Conservation (phyloP, 2,888 invertebrate genomes). For the Heliothis peltigera region DNA sequence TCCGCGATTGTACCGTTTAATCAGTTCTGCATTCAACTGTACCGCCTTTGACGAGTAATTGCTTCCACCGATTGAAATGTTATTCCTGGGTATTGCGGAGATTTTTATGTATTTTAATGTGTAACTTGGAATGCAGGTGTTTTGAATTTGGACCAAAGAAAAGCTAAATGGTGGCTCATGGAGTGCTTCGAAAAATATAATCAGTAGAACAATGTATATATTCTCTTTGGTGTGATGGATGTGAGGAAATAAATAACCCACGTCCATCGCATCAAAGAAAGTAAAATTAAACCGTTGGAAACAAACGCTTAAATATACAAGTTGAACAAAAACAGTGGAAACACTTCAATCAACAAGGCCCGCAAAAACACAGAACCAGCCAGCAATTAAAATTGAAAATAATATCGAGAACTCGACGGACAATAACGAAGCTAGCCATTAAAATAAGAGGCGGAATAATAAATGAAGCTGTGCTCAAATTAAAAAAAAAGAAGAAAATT, state of each 20-base stretch:
- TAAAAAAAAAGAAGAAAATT: conserved; percentile 71
- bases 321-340: conserved; percentile 67
- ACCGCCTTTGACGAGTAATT: conserved; percentile 89
- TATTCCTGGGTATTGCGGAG: conserved; percentile 62
- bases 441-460: conserved; percentile 88
- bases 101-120: conserved; percentile 49
- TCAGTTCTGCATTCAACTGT: conserved; percentile 86
- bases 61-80: conserved; percentile 87
- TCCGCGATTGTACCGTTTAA: conserved; percentile 85
- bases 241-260: background rate
- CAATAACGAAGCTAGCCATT: conserved; percentile 88
- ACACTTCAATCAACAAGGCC: conserved; percentile 72
- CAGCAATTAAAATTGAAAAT: conserved; percentile 85
- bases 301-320: conserved; percentile 63
- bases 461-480: conserved; percentile 82
- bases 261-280: background rate
- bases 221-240: no score
- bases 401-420: conserved; percentile 81
- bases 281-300: conserved; percentile 38
- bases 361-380: conserved; percentile 70
- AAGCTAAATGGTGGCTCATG: background rate
- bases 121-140: conserved; percentile 33
- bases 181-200: no score
- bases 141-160: background rate
- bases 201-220: no score